phyloP scores from a whole-genome alignment of 2,888 invertebrate genomes.

The Lithophane leautieri region DNA sequence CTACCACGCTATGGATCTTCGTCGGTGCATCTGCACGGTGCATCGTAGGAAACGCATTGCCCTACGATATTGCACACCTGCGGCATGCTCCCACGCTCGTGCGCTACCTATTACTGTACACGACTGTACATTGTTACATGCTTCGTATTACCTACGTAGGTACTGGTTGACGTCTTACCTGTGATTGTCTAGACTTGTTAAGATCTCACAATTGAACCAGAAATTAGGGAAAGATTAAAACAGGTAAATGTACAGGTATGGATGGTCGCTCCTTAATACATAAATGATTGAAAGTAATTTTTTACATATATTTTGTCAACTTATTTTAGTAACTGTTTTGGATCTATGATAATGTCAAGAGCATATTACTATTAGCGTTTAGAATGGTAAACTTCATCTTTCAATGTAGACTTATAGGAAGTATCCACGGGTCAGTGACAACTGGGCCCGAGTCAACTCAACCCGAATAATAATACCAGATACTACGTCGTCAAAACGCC shows the following conservation, averaged over 20 bases:
- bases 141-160: slow-evolving; percentile 2
- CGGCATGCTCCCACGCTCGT: slow-evolving; percentile 86
- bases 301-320: background rate
- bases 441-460: too few species aligned
- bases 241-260: background rate
- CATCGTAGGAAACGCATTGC: slow-evolving; percentile 78
- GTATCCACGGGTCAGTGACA: too few species aligned
- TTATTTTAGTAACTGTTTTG: background rate
- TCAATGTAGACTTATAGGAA: background rate
- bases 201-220: slow-evolving; percentile 6
- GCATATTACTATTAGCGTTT: background rate
- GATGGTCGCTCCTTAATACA: background rate
- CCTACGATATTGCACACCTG: slow-evolving; percentile 85
- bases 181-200: slow-evolving; percentile 39
- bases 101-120: slow-evolving; percentile 65
- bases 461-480: too few species aligned
- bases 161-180: slow-evolving; percentile 41
- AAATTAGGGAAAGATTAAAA: background rate
- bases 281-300: background rate
- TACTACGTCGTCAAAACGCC: too few species aligned
- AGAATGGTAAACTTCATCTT: background rate
- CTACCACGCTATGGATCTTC: slow-evolving; percentile 66
- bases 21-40: slow-evolving; percentile 81
- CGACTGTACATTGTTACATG: slow-evolving; percentile 42
- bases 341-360: background rate